Evolutionary conservation across 1,140 invertebrate genomes (phyloP).

Genomic region (Apis cerana): DNA sequence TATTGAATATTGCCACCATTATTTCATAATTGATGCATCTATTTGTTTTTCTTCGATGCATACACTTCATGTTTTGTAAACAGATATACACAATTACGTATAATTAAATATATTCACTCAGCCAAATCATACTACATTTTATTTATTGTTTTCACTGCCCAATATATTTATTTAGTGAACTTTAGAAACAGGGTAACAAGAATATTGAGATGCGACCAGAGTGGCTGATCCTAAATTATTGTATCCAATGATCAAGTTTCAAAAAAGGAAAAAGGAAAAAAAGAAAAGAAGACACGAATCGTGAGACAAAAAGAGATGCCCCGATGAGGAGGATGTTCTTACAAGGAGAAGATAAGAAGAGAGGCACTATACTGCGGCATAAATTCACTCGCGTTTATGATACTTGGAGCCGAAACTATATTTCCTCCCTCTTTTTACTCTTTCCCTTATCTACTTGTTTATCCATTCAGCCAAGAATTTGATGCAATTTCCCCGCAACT

Average conservation of each 20-base stretch:
- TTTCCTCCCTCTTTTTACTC: neutral
- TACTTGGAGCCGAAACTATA: neutral
- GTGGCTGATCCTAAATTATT: slow-evolving; percentile 34
- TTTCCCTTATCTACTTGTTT: neutral
- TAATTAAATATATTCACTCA: too few relatives aligned
- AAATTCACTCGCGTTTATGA: neutral
- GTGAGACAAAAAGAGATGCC: neutral
- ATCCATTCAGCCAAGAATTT: slow-evolving; percentile 3
- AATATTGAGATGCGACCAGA: neutral
- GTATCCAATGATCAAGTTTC: slow-evolving; percentile 41
- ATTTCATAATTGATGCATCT: too few relatives aligned
- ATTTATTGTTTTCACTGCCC: too few relatives aligned
- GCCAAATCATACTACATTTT: too few relatives aligned
- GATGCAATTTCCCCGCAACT: neutral
- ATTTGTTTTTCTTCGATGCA: too few relatives aligned
- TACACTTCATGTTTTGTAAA: too few relatives aligned
- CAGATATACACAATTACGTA: too few relatives aligned
- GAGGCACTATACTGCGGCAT: neutral
- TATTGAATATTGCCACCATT: too few relatives aligned
- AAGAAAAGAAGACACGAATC: neutral
- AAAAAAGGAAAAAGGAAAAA: neutral
- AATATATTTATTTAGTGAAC: too few relatives aligned
- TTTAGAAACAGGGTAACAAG: too few relatives aligned
- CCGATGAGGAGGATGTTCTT: neutral
- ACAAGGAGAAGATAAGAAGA: neutral